Evolutionary conservation across 1,140 invertebrate genomes (phyloP), one percentile per base, ranked within the genome.

Genomic region (Colletes gigas): DNA sequence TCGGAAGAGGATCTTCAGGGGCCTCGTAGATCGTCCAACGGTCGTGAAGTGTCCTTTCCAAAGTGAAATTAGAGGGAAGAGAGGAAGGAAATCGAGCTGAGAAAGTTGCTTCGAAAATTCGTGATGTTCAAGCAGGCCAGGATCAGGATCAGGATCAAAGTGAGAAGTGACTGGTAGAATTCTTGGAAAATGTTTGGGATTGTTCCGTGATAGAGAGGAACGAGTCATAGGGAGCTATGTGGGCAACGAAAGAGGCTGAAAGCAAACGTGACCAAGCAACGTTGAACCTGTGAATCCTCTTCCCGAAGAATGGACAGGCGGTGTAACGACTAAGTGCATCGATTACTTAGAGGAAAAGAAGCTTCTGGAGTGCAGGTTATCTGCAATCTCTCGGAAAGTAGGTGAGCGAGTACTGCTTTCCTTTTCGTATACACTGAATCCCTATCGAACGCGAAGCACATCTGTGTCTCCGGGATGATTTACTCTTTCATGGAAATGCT

Each of bases 321-420:
- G 19, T 17, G 12, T 0, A 68, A 52, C 19, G 47, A 9, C 10
- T 14, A 1, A 55, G 30, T 41, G 57, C 10, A 52, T 55, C 19
- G 55, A 69, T 77, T 47, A 52, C 44, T 68, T 41, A 5, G 30
- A 54, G 44, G 44, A 47, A 54, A 30, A 19, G 63, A 82, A 74
- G 63, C 19, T 84, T 84, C 59, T 78, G 55, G 57, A 72, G 4
- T n/a, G 21, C 39, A 19, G 10, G 8, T 0, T 21, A 39, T 19
- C 15, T 14, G 12, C 12, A 19, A 17, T 71, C 21, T 52, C 30
- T 9, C 17, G 30, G 21, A 9, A 80, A 80, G 81, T 77, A 84
- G 68, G 67, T 70, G 70, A 83, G 57, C 55, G 21, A 68, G n/a
- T 78, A 54, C 60, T 44, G 50, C 69, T 84, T 83, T 83, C 55